Conservation (phyloP, 1,140 invertebrate species). For the Meloidogyne floridensis region DNA sequence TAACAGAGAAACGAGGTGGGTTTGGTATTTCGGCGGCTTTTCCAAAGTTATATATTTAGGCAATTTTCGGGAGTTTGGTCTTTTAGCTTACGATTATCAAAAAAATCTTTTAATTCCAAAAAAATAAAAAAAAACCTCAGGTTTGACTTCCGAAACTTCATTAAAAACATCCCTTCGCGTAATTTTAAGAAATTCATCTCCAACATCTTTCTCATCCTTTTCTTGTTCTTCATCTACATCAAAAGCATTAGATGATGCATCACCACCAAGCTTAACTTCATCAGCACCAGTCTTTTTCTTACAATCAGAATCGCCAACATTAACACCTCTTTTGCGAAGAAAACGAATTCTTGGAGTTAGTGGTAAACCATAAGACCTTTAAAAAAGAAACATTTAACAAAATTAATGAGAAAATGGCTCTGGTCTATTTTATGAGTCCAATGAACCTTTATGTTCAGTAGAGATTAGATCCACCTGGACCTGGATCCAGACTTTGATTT, state of each 20-base stretch:
- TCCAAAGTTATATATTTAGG: too few relatives aligned
- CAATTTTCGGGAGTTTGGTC: too few relatives aligned
- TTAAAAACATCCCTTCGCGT: constrained; percentile 54
- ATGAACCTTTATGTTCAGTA: background rate
- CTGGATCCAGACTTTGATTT: too few relatives aligned
- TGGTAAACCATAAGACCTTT: constrained; percentile 59
- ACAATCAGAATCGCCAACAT: constrained; percentile 30
- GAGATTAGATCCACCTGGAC: too few relatives aligned
- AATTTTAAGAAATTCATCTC: constrained; percentile 54
- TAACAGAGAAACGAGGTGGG: too few relatives aligned
- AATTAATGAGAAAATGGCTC: too few relatives aligned
- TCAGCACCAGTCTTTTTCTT: constrained; percentile 13
- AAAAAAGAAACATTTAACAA: constrained; percentile 21
- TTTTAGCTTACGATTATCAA: too few relatives aligned
- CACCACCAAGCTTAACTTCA: constrained; percentile 4
- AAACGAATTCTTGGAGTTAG: constrained; percentile 60
- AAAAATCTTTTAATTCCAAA: background rate
- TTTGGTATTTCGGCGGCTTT: too few relatives aligned
- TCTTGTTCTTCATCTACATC: constrained; percentile 34
- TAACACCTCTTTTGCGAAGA: constrained; percentile 43
- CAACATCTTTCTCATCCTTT: constrained; percentile 39
- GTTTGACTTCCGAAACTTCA: constrained; percentile 20
- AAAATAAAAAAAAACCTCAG: constrained; percentile 4
- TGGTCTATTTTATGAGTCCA: background rate
- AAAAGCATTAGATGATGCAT: constrained; percentile 2